Evolutionary conservation across 92 coral and sea anemone genomes (phyloP).

Genomic region (Umimayanthus chanpuru): DNA sequence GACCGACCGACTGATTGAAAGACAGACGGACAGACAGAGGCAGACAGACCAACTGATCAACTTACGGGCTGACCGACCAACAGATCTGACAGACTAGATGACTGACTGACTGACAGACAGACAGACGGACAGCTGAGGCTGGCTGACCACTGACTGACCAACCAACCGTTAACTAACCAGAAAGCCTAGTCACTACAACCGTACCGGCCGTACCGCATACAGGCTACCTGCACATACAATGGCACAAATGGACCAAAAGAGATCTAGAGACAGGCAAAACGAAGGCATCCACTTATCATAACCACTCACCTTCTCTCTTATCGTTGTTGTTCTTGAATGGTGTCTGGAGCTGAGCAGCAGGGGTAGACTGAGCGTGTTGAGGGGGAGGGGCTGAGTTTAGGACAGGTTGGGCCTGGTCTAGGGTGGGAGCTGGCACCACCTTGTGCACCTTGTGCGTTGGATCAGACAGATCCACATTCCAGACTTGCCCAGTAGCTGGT

Average conservation of each 20-base stretch:
- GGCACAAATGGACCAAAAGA: background rate
- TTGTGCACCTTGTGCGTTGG: background rate
- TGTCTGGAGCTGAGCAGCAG: constrained; percentile 1
- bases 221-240: background rate
- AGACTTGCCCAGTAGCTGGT: background rate
- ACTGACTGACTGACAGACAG: no score
- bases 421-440: background rate
- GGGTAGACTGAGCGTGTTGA: background rate
- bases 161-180: no score
- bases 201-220: no score
- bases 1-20: background rate
- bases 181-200: no score
- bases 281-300: background rate
- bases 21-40: background rate
- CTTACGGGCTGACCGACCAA: no score
- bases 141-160: no score
- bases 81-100: no score
- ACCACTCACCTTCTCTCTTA: constrained; percentile 24
- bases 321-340: background rate
- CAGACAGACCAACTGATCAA: background rate
- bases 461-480: background rate
- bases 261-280: background rate
- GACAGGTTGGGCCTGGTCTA: constrained; percentile 10
- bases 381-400: background rate
- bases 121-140: no score